Percentiles rank a stretch among this genome's conserved stretches.
Evolutionary conservation across 2,113 vertebrate species (phyloP).

Genomic region (Sylvicapra grimmia): DNA sequence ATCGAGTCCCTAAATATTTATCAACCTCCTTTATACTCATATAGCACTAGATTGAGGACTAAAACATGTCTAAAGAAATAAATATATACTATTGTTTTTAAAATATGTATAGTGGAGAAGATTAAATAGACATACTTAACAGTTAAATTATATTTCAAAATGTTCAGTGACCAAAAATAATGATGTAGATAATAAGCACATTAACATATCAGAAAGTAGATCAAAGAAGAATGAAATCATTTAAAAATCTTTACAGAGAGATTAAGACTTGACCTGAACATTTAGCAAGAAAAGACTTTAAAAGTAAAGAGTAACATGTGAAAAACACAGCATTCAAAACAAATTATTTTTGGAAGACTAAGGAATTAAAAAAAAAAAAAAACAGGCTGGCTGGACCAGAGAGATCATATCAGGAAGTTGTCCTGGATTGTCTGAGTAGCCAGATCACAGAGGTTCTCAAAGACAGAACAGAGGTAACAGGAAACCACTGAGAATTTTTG

Average conservation of each 20-base stretch:
- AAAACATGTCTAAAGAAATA: not conserved
- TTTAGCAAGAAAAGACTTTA: not conserved
- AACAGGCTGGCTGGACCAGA: not conserved
- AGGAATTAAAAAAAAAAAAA: not conserved
- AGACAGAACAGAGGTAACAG: not conserved
- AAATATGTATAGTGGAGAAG: not conserved
- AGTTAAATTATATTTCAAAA: not conserved
- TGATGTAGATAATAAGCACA: not conserved
- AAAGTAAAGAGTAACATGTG: not conserved
- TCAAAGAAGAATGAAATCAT: not conserved
- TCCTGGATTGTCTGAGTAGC: not conserved
- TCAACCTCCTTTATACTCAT: not conserved
- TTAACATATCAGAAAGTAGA: not conserved
- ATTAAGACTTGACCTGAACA: not conserved
- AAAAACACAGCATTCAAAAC: not conserved
- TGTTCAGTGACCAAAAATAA: not conserved
- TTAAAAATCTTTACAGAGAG: not conserved
- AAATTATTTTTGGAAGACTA: not conserved
- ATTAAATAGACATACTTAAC: not conserved
- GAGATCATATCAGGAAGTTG: not conserved
- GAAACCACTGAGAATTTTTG: not conserved
- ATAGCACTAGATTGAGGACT: not conserved
- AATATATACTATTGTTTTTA: not conserved
- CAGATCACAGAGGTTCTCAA: not conserved
- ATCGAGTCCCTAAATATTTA: not conserved